A percentile compares a stretch with the other conserved stretches of the same genome.
These are phyloP conservation scores for Lutjanus campechanus DNA, from an alignment of 2,797 vertebrate genomes.

Conservation along the genomic window DNA sequence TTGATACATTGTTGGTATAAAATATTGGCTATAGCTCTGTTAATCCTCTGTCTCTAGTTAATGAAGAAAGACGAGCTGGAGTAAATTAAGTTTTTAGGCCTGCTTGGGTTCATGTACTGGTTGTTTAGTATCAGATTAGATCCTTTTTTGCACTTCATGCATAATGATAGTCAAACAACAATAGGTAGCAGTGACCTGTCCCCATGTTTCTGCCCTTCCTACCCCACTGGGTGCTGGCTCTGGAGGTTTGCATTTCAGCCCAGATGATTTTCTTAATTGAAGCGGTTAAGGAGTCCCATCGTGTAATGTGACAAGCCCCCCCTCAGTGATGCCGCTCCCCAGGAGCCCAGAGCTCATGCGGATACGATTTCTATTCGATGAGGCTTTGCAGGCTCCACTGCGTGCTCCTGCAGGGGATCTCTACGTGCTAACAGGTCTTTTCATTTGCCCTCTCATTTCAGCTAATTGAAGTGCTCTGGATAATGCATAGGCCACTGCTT, in stretches of 20 bases:
- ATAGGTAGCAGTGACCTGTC: slow-evolving; percentile 16
- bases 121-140: slow-evolving; percentile 36
- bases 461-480: slow-evolving; percentile 75
- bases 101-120: neutral
- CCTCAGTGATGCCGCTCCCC: slow-evolving; percentile 60
- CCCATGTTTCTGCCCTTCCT: slow-evolving; percentile 20
- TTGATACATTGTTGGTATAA: neutral
- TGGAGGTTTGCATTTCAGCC: slow-evolving; percentile 72
- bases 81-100: neutral
- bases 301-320: slow-evolving; percentile 68
- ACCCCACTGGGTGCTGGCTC: slow-evolving; percentile 31
- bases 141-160: slow-evolving; percentile 23
- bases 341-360: slow-evolving; percentile 51
- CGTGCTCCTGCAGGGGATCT: slow-evolving; percentile 65
- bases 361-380: slow-evolving; percentile 77
- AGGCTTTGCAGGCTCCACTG: slow-evolving; percentile 61
- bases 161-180: slow-evolving; percentile 39
- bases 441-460: slow-evolving; percentile 74
- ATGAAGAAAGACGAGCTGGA: neutral
- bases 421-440: slow-evolving; percentile 66
- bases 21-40: neutral
- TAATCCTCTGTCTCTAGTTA: neutral
- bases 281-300: slow-evolving; percentile 55
- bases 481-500: slow-evolving; percentile 36
- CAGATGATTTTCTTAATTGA: slow-evolving; percentile 76